A percentile compares a stretch with the other conserved stretches of the same genome.
Evolutionary conservation across 2,888 invertebrate species (phyloP).

Genomic region (Pammene aurita): DNA sequence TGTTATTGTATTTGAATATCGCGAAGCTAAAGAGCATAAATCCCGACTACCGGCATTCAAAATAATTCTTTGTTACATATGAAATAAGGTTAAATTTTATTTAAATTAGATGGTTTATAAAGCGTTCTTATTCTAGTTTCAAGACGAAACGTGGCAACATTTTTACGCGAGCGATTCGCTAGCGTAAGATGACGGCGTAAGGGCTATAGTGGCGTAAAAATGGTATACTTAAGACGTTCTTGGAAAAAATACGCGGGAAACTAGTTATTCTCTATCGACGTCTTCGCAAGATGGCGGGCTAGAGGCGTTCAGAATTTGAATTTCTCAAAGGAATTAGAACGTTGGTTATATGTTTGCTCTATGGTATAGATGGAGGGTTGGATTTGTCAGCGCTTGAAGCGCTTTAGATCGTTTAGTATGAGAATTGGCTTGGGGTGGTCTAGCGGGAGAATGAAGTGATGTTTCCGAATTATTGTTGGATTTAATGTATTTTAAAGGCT

Average conservation of each 20-base stretch:
- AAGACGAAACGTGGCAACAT: constrained; percentile 70
- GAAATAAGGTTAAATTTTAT: constrained; percentile 26
- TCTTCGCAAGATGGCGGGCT: constrained; percentile 81
- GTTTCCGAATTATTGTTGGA: constrained; percentile 16
- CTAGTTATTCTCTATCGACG: constrained; percentile 81
- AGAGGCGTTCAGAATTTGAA: constrained; percentile 80
- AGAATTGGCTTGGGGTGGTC: constrained; percentile 50
- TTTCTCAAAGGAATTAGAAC: constrained; percentile 80
- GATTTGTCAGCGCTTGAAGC: constrained; percentile 53
- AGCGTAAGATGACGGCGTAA: constrained; percentile 76
- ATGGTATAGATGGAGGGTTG: constrained; percentile 48
- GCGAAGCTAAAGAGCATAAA: constrained; percentile 47
- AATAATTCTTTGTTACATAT: neutral
- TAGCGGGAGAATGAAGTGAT: constrained; percentile 45
- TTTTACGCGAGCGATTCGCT: constrained; percentile 82
- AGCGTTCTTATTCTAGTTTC: constrained; percentile 46
- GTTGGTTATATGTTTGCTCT: constrained; percentile 60
- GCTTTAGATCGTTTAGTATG: constrained; percentile 53
- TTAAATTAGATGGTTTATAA: constrained; percentile 37
- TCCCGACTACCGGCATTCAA: constrained; percentile 1
- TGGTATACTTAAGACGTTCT: constrained; percentile 81
- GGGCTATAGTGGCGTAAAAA: constrained; percentile 81
- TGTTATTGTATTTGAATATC: constrained; percentile 74
- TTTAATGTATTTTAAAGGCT: constrained; percentile 4
- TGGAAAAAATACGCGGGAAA: constrained; percentile 71